Percentiles rank a stretch among this genome's conserved stretches.
Evolutionary conservation across 2,113 vertebrate genomes (phyloP).

Genomic region (Saguinus midas): DNA sequence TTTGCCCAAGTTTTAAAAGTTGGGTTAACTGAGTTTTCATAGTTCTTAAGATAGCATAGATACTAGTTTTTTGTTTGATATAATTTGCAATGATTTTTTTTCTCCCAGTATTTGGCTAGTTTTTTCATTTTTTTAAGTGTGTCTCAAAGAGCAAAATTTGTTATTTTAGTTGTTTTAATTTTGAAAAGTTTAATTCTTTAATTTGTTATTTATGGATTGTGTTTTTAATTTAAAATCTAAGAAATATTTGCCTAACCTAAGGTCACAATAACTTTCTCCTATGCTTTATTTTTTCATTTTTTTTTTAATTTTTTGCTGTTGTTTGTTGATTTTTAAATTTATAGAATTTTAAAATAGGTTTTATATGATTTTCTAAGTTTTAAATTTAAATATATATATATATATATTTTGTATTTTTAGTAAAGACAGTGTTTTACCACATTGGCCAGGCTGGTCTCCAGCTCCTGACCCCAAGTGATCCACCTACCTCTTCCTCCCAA

Average conservation of each 20-base stretch:
- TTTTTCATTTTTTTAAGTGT: not conserved
- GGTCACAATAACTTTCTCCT: not conserved
- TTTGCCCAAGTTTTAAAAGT: not conserved
- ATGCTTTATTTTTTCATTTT: not conserved
- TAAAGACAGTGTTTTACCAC: not conserved
- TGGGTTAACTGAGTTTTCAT: not conserved
- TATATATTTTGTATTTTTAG: not conserved
- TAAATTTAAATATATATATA: no score
- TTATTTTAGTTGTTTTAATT: not conserved
- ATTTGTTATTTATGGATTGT: not conserved
- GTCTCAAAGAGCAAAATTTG: not conserved
- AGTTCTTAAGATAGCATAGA: not conserved
- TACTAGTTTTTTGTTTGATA: not conserved
- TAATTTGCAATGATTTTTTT: not conserved
- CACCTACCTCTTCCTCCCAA: not conserved
- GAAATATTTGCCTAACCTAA: not conserved
- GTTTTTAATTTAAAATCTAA: not conserved
- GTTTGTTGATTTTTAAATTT: not conserved
- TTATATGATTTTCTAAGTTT: not conserved
- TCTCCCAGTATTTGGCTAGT: not conserved
- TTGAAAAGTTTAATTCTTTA: not conserved
- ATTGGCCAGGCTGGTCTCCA: not conserved
- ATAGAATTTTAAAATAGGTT: not conserved
- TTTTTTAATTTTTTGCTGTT: not conserved
- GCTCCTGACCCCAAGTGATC: not conserved